These are phyloP conservation scores for Sarcoramphus papa DNA, from an alignment of 2,797 vertebrate genomes.

Conservation along the genomic window DNA sequence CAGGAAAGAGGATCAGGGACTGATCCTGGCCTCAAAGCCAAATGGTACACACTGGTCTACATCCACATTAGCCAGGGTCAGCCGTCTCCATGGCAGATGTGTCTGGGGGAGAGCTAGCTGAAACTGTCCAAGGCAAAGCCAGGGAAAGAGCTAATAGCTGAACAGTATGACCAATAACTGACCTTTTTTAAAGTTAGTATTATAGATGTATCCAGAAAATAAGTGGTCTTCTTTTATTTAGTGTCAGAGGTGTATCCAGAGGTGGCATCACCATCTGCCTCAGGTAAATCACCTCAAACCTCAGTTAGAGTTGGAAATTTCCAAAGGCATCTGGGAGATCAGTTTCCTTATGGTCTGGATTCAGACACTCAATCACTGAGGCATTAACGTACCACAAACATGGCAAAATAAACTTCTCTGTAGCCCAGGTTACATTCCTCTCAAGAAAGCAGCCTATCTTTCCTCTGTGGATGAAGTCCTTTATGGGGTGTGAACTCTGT, in stretches of 20 bases:
- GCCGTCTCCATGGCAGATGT: background rate
- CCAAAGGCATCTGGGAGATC: background rate
- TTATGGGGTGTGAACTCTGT: background rate
- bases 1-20: background rate
- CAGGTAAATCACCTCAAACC: background rate
- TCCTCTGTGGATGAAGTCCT: background rate
- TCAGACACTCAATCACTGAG: background rate
- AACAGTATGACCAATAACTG: background rate
- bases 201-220: background rate
- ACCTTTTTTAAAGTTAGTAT: background rate
- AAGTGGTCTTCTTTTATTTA: background rate
- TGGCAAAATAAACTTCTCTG: background rate
- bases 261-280: background rate
- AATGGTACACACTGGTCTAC: background rate
- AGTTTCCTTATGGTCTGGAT: background rate
- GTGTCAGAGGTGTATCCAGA: background rate
- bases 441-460: background rate
- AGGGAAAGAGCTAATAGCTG: background rate
- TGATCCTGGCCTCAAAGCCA: background rate
- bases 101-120: background rate
- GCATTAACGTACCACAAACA: background rate
- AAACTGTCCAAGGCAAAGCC: background rate
- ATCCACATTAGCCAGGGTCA: background rate
- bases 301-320: background rate
- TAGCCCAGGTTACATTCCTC: background rate